phyloP scores from a whole-genome alignment of 2,113 vertebrate species.

The Perccottus glenii region DNA sequence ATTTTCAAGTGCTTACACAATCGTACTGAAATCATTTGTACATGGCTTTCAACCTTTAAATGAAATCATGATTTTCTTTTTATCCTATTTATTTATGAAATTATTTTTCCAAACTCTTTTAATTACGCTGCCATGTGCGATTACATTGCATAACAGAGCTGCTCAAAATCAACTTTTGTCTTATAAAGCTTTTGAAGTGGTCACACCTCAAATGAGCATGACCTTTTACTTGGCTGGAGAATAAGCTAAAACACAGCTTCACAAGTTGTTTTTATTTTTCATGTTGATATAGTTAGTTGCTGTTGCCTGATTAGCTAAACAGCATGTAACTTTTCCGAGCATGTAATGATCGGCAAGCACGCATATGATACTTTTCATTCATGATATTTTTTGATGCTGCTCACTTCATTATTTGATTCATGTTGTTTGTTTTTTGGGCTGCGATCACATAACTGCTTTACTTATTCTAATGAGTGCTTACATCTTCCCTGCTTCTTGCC shows the following conservation, averaged over 20 bases:
- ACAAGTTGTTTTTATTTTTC: neutral
- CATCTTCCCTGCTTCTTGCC: constrained; percentile 95
- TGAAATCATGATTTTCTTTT: constrained; percentile 19
- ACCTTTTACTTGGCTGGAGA: neutral
- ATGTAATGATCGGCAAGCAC: constrained; percentile 17
- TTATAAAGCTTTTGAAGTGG: neutral
- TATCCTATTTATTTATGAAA: constrained; percentile 8
- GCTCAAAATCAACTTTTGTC: constrained; percentile 31
- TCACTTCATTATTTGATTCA: constrained; percentile 54
- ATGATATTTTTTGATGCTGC: constrained; percentile 25
- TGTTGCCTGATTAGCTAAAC: constrained; percentile 13
- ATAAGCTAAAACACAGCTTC: neutral
- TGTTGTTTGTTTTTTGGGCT: constrained; percentile 73
- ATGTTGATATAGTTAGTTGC: neutral
- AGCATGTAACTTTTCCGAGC: constrained; percentile 50
- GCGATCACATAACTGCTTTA: constrained; percentile 87
- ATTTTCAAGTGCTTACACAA: neutral
- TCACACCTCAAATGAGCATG: constrained; percentile 26
- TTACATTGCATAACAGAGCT: constrained; percentile 52
- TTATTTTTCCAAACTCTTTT: constrained; percentile 3
- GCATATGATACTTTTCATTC: neutral
- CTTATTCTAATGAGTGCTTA: constrained; percentile 84
- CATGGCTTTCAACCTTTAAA: constrained; percentile 14
- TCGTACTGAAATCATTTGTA: constrained; percentile 20
- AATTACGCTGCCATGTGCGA: constrained; percentile 14